These are phyloP conservation scores for Epinotia demarniana DNA, from an alignment of 2,888 invertebrate genomes.

Conservation along the genomic window DNA sequence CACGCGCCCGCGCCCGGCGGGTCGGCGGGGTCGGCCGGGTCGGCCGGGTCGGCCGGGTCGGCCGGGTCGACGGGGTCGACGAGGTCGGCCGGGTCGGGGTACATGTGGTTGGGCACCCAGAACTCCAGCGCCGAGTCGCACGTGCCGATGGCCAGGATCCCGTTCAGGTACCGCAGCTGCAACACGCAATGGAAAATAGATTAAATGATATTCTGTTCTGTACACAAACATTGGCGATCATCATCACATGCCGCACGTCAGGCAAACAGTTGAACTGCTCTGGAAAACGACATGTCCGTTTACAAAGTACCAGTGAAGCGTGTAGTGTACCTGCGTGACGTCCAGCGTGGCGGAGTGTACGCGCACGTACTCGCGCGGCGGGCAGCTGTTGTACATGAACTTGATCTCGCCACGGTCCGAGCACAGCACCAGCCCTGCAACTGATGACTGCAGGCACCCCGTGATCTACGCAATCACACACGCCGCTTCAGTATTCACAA, in stretches of 20 bases:
- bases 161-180: conserved; percentile 78
- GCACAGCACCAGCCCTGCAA: conserved; percentile 74
- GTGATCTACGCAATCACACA: conserved; percentile 56
- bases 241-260: too few relatives aligned
- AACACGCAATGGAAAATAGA: conserved; percentile 51
- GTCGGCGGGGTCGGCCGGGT: neutral
- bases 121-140: conserved; percentile 80
- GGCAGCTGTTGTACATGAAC: conserved; percentile 76
- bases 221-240: too few relatives aligned
- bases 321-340: conserved; percentile 62
- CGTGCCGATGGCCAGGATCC: conserved; percentile 78
- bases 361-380: conserved; percentile 71
- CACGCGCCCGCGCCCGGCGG: neutral
- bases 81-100: neutral
- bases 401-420: conserved; percentile 79
- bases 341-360: conserved; percentile 70
- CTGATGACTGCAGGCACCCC: conserved; percentile 71
- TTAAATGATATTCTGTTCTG: too few relatives aligned
- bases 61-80: neutral
- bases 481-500: neutral
- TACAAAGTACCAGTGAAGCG: too few relatives aligned
- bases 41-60: neutral
- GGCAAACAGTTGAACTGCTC: too few relatives aligned
- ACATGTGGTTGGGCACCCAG: conserved; percentile 68
- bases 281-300: too few relatives aligned